Evolutionary conservation across 1,140 invertebrate species (phyloP), one percentile per base, ranked within the genome.

Genomic region (Papilio dardanus): DNA sequence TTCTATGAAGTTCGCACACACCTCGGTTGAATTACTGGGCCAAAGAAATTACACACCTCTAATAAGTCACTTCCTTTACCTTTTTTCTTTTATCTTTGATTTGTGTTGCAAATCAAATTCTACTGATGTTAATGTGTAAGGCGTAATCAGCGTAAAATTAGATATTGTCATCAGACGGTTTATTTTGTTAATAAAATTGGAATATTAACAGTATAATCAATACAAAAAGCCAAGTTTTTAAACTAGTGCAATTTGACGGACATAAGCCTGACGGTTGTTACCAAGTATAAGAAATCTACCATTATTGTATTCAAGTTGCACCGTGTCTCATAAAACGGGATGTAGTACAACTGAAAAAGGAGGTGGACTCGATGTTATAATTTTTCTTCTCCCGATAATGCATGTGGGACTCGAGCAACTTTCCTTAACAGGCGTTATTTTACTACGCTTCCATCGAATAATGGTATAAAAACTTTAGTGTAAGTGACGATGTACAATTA

Each of bases 371-470:
- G 24, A 69, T 69, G 67, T 69, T 69, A 69, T 69, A 21, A 69
- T 69, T 69, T 68, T 69, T 69, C 67, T 69, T 19, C 37, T 69
- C 67, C 30, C 28, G 35, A 28, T 69, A 69, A 69, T 69, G 35
- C 37, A 69, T 69, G 67, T 69, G 67, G 67, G 67, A 69, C 35
- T 69, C 21, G 31, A 40, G 16, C 67, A 40, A 40, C 33, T 24
- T 40, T 37, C 67, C 67, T 42, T 69, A 69, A 40, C 3, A 21
- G 67, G 67, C 1, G 7, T 40, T 24, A 68, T 68, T 68, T 35
- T 68, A 40, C 35, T 40, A 68, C 67, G 67, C 33, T 35, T 67
- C 65, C 31, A 37, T n/a, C 31, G 31, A 33, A 16, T 31, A n/a
- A 33, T 66, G 62, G n/a, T 54, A 12, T 66, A 33, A 66, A 66